phyloP scores from a whole-genome alignment of 2,797 vertebrate species.

The Cossypha polioptera region DNA sequence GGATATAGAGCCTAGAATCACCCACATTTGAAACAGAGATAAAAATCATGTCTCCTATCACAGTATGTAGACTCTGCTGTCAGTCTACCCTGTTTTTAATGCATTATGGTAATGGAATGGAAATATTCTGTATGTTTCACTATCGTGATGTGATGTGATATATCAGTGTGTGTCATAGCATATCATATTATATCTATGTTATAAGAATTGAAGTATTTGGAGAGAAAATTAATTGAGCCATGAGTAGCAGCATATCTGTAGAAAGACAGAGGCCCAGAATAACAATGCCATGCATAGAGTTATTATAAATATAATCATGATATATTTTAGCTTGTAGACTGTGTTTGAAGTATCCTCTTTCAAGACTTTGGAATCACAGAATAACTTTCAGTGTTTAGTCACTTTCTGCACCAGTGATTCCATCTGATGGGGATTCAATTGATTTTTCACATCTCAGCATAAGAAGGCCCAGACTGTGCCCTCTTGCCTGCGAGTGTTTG shows the following conservation, averaged over 20 bases:
- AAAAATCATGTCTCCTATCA: neutral
- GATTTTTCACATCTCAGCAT: conserved; percentile 48
- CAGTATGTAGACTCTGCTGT: neutral
- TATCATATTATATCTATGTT: neutral
- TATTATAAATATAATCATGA: neutral
- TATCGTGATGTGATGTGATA: neutral
- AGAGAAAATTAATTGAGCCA: neutral
- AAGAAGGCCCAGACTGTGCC: conserved; percentile 34
- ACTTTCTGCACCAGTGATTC: conserved; percentile 53
- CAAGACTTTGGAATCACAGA: neutral
- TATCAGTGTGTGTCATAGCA: neutral
- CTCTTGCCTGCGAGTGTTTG: conserved; percentile 32
- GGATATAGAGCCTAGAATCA: neutral
- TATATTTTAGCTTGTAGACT: neutral
- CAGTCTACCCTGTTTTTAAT: neutral
- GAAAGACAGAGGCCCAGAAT: neutral
- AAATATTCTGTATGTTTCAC: neutral
- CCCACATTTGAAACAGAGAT: neutral
- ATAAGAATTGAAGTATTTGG: neutral
- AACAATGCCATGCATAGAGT: neutral
- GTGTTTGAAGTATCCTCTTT: neutral
- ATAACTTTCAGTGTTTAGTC: conserved; percentile 4
- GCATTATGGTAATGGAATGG: neutral
- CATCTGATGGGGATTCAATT: conserved; percentile 28
- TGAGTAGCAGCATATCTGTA: neutral